These are phyloP conservation scores for Eremobia ochroleuca DNA, from an alignment of 2,888 invertebrate genomes.

Conservation along the genomic window DNA sequence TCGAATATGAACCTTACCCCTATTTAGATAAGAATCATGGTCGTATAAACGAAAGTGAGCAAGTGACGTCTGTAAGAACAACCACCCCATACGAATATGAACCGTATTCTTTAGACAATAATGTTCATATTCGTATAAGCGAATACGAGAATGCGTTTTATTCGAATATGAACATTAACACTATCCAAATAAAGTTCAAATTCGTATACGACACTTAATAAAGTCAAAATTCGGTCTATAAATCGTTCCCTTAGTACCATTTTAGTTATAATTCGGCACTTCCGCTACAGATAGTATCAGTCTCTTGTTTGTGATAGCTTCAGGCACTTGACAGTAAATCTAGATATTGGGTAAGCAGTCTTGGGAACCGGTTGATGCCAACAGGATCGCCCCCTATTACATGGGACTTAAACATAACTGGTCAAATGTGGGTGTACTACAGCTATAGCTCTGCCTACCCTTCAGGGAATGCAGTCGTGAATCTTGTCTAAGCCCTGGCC, in stretches of 20 bases:
- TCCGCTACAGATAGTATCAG: conserved; percentile 35
- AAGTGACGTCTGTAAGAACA: not conserved
- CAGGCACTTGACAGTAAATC: conserved; percentile 48
- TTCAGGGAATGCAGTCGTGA: too few relatives aligned
- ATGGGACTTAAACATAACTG: not conserved
- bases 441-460: not conserved
- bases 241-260: conserved; percentile 20
- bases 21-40: not conserved
- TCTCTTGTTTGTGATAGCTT: conserved; percentile 50
- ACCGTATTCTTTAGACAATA: not conserved
- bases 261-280: conserved; percentile 18
- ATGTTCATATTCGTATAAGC: not conserved
- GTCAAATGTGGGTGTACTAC: not conserved
- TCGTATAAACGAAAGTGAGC: not conserved
- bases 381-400: too few relatives aligned
- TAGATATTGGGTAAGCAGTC: conserved; percentile 26
- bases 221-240: not conserved
- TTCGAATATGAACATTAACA: not conserved
- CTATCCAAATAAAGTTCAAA: not conserved
- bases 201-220: not conserved
- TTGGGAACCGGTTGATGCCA: not conserved
- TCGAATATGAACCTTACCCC: not conserved
- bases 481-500: not conserved
- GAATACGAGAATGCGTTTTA: not conserved
- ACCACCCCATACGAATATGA: not conserved